Percentiles rank a stretch among this genome's conserved stretches.
These are phyloP conservation scores for Caenorhabditis brenneri DNA, from an alignment of 1,140 invertebrate species.

Conservation along the genomic window DNA sequence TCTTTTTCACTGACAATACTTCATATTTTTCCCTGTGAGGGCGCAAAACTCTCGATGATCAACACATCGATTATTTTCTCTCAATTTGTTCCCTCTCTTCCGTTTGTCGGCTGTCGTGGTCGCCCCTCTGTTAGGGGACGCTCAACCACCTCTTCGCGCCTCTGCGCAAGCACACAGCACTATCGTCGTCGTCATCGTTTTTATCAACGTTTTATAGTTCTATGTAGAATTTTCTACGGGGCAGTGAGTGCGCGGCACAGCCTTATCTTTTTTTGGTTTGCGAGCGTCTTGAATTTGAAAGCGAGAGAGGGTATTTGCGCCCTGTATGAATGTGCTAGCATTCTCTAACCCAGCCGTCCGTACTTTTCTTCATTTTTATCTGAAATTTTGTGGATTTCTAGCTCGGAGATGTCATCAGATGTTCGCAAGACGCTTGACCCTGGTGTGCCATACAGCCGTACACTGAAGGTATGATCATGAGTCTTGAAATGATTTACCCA, in stretches of 20 bases:
- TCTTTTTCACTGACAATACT: no score
- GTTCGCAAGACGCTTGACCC: background rate
- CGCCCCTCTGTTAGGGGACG: background rate
- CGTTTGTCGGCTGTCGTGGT: background rate
- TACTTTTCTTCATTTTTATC: background rate
- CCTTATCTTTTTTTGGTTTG: background rate
- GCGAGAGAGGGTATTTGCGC: background rate
- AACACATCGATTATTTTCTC: background rate
- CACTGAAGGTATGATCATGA: background rate
- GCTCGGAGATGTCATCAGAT: constrained; percentile 6
- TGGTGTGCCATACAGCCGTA: background rate
- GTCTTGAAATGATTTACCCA: background rate
- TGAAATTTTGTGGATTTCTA: background rate
- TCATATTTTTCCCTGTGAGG: background rate
- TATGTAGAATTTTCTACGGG: background rate
- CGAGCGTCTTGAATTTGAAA: background rate
- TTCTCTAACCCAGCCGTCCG: no score
- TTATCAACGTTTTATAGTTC: constrained; percentile 42
- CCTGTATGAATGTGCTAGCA: background rate
- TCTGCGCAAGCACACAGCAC: constrained; percentile 12
- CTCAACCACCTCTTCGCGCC: background rate
- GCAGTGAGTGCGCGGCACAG: background rate
- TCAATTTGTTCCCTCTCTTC: background rate
- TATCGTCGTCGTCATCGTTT: background rate
- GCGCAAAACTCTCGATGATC: background rate